Percentiles rank a stretch among this genome's conserved stretches.
phyloP scores from a whole-genome alignment of 2,113 vertebrate species.

The Embiotoca jacksoni region DNA sequence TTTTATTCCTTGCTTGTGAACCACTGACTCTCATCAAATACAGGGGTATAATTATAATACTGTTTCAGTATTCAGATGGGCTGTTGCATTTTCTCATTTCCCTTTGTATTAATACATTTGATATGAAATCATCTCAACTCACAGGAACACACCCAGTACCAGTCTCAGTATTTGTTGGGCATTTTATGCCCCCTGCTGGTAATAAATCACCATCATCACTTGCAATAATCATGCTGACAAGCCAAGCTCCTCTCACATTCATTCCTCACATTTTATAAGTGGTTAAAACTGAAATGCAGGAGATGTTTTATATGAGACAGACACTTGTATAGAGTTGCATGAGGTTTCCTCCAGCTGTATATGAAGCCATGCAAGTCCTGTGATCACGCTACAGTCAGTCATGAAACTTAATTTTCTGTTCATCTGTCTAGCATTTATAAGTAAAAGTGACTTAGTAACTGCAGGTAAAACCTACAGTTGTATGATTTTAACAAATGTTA shows the following conservation, averaged over 20 bases:
- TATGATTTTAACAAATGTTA: conserved; percentile 5
- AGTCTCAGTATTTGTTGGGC: conserved; percentile 18
- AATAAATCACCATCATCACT: background rate
- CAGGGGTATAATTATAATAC: conserved; percentile 64
- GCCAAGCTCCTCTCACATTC: background rate
- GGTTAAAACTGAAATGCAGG: background rate
- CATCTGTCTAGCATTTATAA: background rate
- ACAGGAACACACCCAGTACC: conserved; percentile 7
- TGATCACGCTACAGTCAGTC: background rate
- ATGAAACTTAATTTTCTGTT: too few species aligned
- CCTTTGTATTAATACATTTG: conserved; percentile 18
- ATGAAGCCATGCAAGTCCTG: too few species aligned
- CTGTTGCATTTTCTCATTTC: conserved; percentile 44
- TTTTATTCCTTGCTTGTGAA: conserved; percentile 73
- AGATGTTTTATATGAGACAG: too few species aligned
- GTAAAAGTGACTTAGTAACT: background rate
- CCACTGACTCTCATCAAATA: conserved; percentile 75
- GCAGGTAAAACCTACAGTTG: background rate
- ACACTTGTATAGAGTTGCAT: background rate
- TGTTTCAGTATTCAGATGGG: conserved; percentile 40
- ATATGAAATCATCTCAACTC: conserved; percentile 31
- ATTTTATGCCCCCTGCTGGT: conserved; percentile 55
- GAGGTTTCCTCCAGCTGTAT: background rate
- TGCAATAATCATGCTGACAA: background rate
- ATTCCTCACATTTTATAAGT: background rate